Evolutionary conservation across 1,140 invertebrate species (phyloP).

Genomic region (Palaemon carinicauda): DNA sequence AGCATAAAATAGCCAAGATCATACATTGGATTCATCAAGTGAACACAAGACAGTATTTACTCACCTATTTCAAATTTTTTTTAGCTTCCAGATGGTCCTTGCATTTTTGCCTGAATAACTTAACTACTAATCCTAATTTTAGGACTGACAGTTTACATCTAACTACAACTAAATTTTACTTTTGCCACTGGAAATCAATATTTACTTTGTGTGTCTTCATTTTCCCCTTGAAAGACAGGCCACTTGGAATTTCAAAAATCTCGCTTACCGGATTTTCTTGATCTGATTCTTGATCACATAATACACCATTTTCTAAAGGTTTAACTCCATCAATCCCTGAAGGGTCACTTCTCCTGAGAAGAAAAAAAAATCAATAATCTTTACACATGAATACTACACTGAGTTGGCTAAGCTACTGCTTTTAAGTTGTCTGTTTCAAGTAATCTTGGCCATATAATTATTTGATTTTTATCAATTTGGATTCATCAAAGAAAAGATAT

Average conservation of each 20-base stretch:
- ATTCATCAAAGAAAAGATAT: not conserved
- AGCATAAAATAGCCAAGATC: too few relatives aligned
- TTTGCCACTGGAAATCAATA: not conserved
- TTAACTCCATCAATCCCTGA: not conserved
- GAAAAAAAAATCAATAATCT: not conserved
- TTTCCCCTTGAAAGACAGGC: conserved; percentile 27
- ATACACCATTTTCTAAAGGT: conserved; percentile 18
- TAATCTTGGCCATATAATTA: too few relatives aligned
- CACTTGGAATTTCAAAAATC: conserved; percentile 17
- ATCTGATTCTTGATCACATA: conserved; percentile 15
- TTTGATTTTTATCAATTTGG: too few relatives aligned
- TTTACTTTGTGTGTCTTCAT: conserved; percentile 16
- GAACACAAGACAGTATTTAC: too few relatives aligned
- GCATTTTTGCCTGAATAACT: not conserved
- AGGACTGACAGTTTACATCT: not conserved
- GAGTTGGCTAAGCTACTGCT: not conserved
- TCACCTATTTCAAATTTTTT: too few relatives aligned
- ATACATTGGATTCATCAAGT: too few relatives aligned
- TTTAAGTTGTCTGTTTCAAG: not conserved
- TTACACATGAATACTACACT: not conserved
- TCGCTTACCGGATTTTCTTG: conserved; percentile 21
- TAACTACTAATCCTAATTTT: not conserved
- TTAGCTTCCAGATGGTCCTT: too few relatives aligned
- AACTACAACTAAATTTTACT: not conserved
- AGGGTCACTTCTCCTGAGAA: conserved; percentile 21